Conservation (phyloP, 2,888 invertebrate genomes). For the Lapara coniferarum region DNA sequence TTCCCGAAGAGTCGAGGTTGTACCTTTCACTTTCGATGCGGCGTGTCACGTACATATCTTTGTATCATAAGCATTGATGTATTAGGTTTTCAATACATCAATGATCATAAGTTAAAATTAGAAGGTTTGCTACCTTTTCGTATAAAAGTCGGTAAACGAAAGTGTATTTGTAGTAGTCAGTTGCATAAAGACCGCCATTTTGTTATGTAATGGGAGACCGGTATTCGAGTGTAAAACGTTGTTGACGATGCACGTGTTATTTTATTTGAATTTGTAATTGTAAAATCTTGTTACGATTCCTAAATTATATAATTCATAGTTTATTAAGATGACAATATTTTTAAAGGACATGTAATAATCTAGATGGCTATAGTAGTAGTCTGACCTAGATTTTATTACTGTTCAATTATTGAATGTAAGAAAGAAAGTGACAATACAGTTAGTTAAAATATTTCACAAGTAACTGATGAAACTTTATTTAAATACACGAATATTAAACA, state of each 20-base stretch:
- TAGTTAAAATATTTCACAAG: background rate
- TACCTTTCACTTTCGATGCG: slow-evolving; percentile 62
- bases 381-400: no score
- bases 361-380: no score
- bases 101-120: slow-evolving; percentile 26
- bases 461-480: slow-evolving; percentile 1
- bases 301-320: no score
- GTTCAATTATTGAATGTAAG: no score
- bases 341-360: no score
- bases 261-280: background rate
- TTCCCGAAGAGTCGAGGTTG: slow-evolving; percentile 47
- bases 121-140: slow-evolving; percentile 24
- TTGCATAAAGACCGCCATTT: slow-evolving; percentile 25
- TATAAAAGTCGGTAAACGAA: slow-evolving; percentile 24
- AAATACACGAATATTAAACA: slow-evolving; percentile 4
- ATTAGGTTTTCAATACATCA: no score
- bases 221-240: slow-evolving; percentile 31
- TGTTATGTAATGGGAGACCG: slow-evolving; percentile 34
- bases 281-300: no score
- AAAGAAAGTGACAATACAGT: no score
- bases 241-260: background rate
- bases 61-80: no score
- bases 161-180: slow-evolving; percentile 25
- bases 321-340: no score
- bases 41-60: slow-evolving; percentile 44